phyloP scores from a whole-genome alignment of 2,888 invertebrate species.

The Hyposoter didymator region DNA sequence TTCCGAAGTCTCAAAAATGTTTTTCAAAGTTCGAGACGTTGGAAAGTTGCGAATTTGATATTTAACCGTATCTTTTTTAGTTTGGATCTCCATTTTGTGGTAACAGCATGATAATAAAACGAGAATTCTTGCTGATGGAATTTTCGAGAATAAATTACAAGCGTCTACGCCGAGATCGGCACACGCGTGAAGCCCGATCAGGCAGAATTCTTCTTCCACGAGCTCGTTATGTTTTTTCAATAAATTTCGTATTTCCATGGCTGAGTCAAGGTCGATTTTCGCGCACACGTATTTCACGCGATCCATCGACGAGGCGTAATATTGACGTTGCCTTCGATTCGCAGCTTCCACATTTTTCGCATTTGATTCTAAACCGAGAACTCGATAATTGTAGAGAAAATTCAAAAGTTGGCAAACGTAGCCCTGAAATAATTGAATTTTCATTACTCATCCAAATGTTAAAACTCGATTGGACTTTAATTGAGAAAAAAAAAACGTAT shows the following conservation, averaged over 20 bases:
- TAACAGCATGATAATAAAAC: conserved; percentile 93
- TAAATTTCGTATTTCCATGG: conserved; percentile 83
- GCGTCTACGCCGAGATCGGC: conserved; percentile 90
- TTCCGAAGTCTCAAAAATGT: conserved; percentile 77
- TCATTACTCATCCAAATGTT: background rate
- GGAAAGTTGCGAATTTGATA: conserved; percentile 88
- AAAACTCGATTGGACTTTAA: background rate
- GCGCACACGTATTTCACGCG: conserved; percentile 87
- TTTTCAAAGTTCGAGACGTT: conserved; percentile 85
- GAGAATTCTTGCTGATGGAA: conserved; percentile 86
- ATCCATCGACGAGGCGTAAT: conserved; percentile 85
- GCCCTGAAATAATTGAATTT: conserved; percentile 85
- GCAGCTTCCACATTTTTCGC: conserved; percentile 86
- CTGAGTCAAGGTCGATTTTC: conserved; percentile 86
- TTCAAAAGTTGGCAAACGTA: conserved; percentile 89
- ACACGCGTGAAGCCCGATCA: conserved; percentile 91
- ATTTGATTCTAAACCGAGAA: conserved; percentile 90
- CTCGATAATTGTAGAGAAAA: conserved; percentile 86
- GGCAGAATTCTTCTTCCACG: conserved; percentile 79
- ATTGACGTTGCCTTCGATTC: conserved; percentile 86
- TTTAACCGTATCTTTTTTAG: conserved; percentile 46
- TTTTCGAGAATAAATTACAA: conserved; percentile 87
- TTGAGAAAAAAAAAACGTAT: conserved; percentile 13
- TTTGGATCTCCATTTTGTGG: conserved; percentile 86
- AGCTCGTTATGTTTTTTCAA: conserved; percentile 82